Base-by-base conservation (phyloP, 1,140 invertebrate species). In the Trachelipus rathkii region DNA sequence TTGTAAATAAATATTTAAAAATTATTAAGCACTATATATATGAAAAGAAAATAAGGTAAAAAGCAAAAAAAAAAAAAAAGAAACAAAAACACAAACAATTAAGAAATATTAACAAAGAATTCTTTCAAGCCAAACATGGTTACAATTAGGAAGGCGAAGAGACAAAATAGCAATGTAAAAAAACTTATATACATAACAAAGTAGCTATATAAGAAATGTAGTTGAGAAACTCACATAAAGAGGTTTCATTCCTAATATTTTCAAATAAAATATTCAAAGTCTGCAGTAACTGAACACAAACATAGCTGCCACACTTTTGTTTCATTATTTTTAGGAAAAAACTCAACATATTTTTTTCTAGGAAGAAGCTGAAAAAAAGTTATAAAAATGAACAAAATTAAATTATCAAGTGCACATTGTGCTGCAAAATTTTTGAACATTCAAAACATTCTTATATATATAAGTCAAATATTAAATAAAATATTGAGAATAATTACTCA, bases 221-320 rank as follows among this genome's bases (percentile, higher is more conserved):
- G 33, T 33, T 33, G 33, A 6, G 50, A 77, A 79, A 91, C 94
- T 93, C 90, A 99, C 97, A 99, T 72, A 99, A 86, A 69, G 96
- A 98, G 45, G 97, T 99, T 87, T 99, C 96, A 87, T 98, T 97
- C 74, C 95, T 88, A 82, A 99, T 99, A 85, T 99, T 99, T 87
- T 99, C 97, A 90, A 99, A 99, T 60, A 99, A 86, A 84, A 99
- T 99, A 87, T 99, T 99, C 5, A 99, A 87, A 13, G 97, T 99
- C 86, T 99, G 97, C 19, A 99, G 87, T 66, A 99, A 87, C 84
- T 99, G 97, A 71, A 98, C 95, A 88, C 96, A 98, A 7, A 99
- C 96, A 87, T 92, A 98, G 80, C 93, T 94, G 8, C 96, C 96
- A 88, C 93, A 96, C 85, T 96, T 96, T 84, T 99, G 97, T 83